Conservation (phyloP, 2,888 invertebrate species). For the Diarsia rubi region DNA sequence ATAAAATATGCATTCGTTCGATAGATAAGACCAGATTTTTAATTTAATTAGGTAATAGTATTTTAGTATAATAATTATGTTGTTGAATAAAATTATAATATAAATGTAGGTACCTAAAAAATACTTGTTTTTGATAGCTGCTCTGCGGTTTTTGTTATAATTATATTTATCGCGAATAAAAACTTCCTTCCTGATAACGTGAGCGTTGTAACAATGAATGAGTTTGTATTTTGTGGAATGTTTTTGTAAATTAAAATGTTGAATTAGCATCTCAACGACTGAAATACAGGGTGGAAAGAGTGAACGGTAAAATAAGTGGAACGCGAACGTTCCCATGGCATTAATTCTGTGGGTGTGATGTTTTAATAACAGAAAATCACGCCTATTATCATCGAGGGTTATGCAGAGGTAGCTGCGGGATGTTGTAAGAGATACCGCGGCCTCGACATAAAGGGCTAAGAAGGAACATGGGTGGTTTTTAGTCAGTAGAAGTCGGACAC, state of each 20-base stretch:
- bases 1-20: neutral
- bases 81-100: neutral
- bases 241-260: neutral
- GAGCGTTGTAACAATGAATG: neutral
- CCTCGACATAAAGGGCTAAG: too few relatives aligned
- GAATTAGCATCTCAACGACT: neutral
- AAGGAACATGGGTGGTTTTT: too few relatives aligned
- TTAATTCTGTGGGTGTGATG: neutral
- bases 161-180: slow-evolving; percentile 14
- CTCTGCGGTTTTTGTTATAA: neutral
- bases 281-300: neutral
- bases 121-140: neutral
- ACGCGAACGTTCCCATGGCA: neutral
- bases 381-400: neutral
- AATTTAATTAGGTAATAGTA: neutral
- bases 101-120: slow-evolving; percentile 1
- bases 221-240: neutral
- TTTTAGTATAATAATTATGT: neutral
- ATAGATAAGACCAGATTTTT: neutral
- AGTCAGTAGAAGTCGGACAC: too few relatives aligned
- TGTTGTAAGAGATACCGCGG: too few relatives aligned
- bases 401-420: too few relatives aligned
- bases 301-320: neutral
- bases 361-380: neutral
- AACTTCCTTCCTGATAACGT: slow-evolving; percentile 33